Conservation (phyloP, 23 tunicate genomes). For the Botrylloides violaceus region DNA sequence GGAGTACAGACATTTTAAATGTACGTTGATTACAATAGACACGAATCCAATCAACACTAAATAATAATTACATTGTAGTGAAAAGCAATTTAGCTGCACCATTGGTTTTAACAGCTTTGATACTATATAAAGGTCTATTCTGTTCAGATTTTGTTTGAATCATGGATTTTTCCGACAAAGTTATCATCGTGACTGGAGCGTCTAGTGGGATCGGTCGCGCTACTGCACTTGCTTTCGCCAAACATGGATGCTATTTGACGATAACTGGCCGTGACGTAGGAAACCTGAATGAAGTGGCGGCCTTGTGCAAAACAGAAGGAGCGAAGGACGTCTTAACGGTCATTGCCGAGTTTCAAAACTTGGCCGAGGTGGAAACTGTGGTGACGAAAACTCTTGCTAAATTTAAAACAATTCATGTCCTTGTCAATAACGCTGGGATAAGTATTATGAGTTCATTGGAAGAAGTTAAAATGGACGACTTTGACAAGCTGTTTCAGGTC, state of each 20-base stretch:
- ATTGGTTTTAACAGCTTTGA: no score
- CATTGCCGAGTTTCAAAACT: not conserved
- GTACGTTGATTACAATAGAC: no score
- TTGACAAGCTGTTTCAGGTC: conserved; percentile 17
- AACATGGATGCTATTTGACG: not conserved
- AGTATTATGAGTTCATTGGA: not conserved
- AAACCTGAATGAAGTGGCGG: not conserved
- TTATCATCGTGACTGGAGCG: conserved; percentile 20
- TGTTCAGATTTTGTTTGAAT: no score
- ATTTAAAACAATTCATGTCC: not conserved
- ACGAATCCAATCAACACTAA: no score
- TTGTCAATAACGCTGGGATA: conserved; percentile 10
- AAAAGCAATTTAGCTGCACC: no score
- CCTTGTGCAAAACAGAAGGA: conserved; percentile 4
- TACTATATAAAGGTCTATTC: no score
- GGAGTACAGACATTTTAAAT: no score
- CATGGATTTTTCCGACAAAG: conserved; percentile 1
- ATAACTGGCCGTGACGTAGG: not conserved
- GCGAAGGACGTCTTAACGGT: not conserved
- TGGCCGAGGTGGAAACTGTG: conserved; percentile 6
- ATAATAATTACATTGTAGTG: no score
- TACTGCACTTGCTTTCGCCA: not conserved
- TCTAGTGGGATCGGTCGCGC: conserved; percentile 9
- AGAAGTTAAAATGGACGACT: not conserved
- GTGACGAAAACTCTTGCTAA: not conserved